phyloP scores from a whole-genome alignment of 2,113 vertebrate species.

The Engystomops pustulosus region DNA sequence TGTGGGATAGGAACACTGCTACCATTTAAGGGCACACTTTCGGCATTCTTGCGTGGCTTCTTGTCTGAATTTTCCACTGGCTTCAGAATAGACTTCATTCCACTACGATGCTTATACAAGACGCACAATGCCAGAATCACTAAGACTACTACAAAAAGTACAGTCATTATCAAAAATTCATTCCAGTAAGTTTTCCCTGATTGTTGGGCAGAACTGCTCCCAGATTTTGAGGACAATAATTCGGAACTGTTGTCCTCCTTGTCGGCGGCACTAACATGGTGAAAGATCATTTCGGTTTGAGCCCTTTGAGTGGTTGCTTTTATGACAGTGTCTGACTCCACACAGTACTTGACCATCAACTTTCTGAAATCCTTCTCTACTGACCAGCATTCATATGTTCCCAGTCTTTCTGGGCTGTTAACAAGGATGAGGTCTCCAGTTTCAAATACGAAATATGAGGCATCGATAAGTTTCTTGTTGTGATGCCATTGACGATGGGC shows the following conservation, averaged over 20 bases:
- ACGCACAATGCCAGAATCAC: conserved; percentile 81
- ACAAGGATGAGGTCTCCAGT: conserved; percentile 87
- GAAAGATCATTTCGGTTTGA: neutral
- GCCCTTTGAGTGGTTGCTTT: conserved; percentile 63
- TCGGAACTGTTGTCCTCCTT: conserved; percentile 66
- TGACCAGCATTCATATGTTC: conserved; percentile 91
- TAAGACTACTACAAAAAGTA: conserved; percentile 78
- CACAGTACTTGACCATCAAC: conserved; percentile 90
- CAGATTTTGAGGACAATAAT: neutral
- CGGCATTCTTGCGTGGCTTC: conserved; percentile 75
- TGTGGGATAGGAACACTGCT: conserved; percentile 69
- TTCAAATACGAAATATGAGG: conserved; percentile 81
- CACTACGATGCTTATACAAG: conserved; percentile 80
- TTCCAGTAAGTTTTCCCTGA: conserved; percentile 89
- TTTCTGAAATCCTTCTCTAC: conserved; percentile 87
- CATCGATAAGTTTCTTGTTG: conserved; percentile 68
- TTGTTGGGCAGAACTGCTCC: conserved; percentile 19
- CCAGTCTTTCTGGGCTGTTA: conserved; percentile 77
- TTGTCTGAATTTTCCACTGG: conserved; percentile 77
- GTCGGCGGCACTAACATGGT: conserved; percentile 68
- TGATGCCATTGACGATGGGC: conserved; percentile 85
- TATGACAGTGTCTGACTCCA: conserved; percentile 67
- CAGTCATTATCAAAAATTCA: conserved; percentile 88
- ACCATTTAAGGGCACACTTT: conserved; percentile 89
- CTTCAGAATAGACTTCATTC: conserved; percentile 91